Base-by-base conservation (phyloP, 2,113 vertebrate species). In the Hiodon tergisus region DNA sequence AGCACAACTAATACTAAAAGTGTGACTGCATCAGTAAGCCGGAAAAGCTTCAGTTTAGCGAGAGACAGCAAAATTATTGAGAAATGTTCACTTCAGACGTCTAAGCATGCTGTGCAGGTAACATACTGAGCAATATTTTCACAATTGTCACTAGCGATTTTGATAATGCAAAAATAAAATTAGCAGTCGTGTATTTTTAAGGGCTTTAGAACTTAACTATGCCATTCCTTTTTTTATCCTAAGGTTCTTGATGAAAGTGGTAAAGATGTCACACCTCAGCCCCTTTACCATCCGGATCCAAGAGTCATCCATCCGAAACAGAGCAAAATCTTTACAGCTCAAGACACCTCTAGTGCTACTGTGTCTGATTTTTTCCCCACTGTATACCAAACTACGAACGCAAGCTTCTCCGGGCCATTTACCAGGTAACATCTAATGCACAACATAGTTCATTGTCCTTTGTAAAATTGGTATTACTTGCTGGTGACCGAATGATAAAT, bases 241-340 rank as follows among this genome's bases (percentile, higher is more conserved):
- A 79, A 98, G 96, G 93, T 98, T 73, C 85, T 94, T 71, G 95
- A 97, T 85, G 83, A 86, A 0, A 76, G 86, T 3, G 92, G 90
- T 53, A 89, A 88, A 78, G 92, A 96, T 6, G 93, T 97, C 72
- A 95, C 96, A 0, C 96, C 96, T 0, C 87, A 3, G n/a, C 88
- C 93, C 0, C 90, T 98, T 66, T 90, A 87, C 80, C 86, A 57
- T 11, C 74, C 84, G 5, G 91, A 94, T 14, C 82, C 87, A n/a
- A 81, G 71, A 1, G 2, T 85, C 14, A 11, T 54, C 4, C 78
- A 47, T 4, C 1, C 46, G 31, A 93, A 85, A 81, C 86, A 81
- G 73, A 88, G 48, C 77, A 90, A 91, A 81, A 72, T 94, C 53
- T 85, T 91, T 4, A 73, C 78, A 11, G 70, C 86, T 7, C 88